A percentile compares a stretch with the other conserved stretches of the same genome.
phyloP scores from a whole-genome alignment of 1,140 invertebrate genomes.

The Temnothorax curvispinosus region DNA sequence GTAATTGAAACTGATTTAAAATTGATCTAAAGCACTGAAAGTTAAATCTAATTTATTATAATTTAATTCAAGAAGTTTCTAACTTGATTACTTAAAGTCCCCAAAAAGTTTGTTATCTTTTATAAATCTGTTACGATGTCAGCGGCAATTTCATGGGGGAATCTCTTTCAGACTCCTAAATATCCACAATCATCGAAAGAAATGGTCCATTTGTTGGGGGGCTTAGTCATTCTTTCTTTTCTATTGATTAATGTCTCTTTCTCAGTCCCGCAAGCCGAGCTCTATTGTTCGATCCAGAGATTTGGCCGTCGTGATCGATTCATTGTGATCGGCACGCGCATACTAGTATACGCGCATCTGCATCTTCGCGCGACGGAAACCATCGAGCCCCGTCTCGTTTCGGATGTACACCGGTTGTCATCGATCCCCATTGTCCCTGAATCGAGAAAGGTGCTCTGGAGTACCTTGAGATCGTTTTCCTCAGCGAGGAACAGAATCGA shows the following conservation, averaged over 20 bases:
- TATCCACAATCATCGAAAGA: conserved; percentile 16
- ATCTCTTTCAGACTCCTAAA: neutral
- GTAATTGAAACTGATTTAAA: neutral
- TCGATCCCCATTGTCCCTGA: conserved; percentile 58
- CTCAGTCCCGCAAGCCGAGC: neutral
- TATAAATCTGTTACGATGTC: neutral
- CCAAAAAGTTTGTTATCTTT: neutral
- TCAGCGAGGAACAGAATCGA: neutral
- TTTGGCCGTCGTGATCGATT: conserved; percentile 33
- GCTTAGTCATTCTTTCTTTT: neutral
- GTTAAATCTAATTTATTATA: neutral
- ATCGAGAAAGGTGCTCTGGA: conserved; percentile 37
- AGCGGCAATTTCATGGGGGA: neutral
- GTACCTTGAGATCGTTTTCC: conserved; percentile 7
- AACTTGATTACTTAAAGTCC: neutral
- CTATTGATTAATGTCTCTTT: neutral
- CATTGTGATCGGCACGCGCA: conserved; percentile 66
- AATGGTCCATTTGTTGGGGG: neutral
- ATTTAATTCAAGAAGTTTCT: neutral
- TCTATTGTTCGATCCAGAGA: conserved; percentile 43
- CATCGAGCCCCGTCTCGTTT: conserved; percentile 37
- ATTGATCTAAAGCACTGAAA: neutral
- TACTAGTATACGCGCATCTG: conserved; percentile 55
- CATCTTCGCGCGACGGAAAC: conserved; percentile 33
- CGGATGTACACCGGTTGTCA: conserved; percentile 63